Evolutionary conservation across 2,797 vertebrate genomes (phyloP).

Genomic region (Protonibea diacanthus): DNA sequence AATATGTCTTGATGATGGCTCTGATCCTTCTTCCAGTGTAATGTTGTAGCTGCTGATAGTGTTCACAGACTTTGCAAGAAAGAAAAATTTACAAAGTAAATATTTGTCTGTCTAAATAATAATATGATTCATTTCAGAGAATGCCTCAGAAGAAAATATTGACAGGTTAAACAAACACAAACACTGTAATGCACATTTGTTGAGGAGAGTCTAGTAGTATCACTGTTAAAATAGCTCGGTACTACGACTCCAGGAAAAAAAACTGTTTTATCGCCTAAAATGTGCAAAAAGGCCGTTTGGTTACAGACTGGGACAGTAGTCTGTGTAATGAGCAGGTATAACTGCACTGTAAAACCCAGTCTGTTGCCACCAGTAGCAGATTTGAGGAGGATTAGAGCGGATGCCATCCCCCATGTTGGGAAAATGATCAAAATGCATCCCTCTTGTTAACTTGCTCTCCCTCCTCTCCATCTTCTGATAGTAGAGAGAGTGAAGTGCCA

Average conservation of each 20-base stretch:
- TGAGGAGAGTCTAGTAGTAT: not conserved
- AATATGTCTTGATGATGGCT: constrained; percentile 1
- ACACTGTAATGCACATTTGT: not conserved
- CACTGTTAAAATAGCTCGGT: not conserved
- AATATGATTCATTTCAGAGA: not conserved
- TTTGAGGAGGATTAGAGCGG: too few species aligned
- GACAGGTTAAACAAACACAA: not conserved
- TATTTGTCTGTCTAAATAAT: not conserved
- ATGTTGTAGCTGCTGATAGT: not conserved
- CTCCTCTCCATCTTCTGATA: too few species aligned
- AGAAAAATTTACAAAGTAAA: not conserved
- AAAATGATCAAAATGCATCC: too few species aligned
- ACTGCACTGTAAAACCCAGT: not conserved
- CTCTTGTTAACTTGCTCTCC: too few species aligned
- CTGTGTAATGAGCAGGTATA: not conserved
- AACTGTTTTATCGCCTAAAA: not conserved
- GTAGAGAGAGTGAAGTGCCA: too few species aligned
- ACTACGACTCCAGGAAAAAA: constrained; percentile 7
- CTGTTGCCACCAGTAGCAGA: not conserved
- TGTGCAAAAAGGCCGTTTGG: not conserved
- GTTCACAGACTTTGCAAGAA: not conserved
- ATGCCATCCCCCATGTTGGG: too few species aligned
- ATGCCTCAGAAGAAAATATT: not conserved
- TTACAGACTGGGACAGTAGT: not conserved
- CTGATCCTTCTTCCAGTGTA: not conserved